Evolutionary conservation across 2,797 vertebrate species (phyloP).

Genomic region (Anisognathus igniventris): DNA sequence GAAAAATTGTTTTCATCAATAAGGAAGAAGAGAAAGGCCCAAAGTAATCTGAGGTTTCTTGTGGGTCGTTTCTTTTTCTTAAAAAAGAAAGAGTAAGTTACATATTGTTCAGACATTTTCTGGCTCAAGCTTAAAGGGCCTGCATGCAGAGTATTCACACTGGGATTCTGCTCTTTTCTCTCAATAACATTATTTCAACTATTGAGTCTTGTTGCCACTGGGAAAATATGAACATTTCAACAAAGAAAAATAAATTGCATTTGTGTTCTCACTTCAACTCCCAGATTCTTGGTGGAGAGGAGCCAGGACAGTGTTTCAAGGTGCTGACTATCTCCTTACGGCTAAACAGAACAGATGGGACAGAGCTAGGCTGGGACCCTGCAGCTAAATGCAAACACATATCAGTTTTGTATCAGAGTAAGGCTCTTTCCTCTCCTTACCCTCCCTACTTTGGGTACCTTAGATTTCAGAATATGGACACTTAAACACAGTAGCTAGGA

Average conservation of each 20-base stretch:
- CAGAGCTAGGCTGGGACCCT: neutral
- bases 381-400: neutral
- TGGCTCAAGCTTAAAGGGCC: conserved; percentile 3
- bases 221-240: conserved; percentile 42
- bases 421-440: neutral
- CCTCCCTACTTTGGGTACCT: neutral
- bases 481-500: neutral
- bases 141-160: neutral
- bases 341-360: conserved; percentile 7
- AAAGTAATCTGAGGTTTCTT: neutral
- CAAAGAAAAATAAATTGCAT: conserved; percentile 59
- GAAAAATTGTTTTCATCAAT: neutral
- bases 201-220: conserved; percentile 24
- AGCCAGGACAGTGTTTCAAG: conserved; percentile 35
- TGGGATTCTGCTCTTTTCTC: conserved; percentile 17
- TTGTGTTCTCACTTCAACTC: conserved; percentile 59
- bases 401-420: neutral
- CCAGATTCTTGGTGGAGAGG: neutral
- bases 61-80: neutral
- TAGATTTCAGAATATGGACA: neutral
- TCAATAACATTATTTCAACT: conserved; percentile 52
- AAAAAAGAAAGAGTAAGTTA: neutral
- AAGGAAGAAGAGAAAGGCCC: neutral
- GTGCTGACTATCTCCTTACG: conserved; percentile 46
- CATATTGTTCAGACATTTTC: neutral